These are phyloP conservation scores for Rhagophthalmus giganteus DNA, from an alignment of 2,888 invertebrate species.

Conservation along the genomic window DNA sequence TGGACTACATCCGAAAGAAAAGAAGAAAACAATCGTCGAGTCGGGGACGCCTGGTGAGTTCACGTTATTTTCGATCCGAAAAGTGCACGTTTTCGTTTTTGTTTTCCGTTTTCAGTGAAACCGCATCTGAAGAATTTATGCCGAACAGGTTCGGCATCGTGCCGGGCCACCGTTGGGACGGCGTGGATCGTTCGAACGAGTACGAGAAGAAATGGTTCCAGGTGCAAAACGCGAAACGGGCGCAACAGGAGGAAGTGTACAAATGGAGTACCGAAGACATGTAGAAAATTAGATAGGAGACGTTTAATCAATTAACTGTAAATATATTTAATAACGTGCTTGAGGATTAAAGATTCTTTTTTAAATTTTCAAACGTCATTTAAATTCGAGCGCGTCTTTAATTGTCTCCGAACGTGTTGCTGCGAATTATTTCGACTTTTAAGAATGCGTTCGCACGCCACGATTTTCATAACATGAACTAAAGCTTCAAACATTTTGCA, in stretches of 20 bases:
- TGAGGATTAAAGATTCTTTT: no score
- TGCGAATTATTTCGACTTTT: no score
- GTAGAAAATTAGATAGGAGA: conserved; percentile 67
- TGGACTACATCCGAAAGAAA: conserved; percentile 78
- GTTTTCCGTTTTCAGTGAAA: conserved; percentile 55
- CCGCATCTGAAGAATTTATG: conserved; percentile 81
- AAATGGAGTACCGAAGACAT: conserved; percentile 95
- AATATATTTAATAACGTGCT: no score
- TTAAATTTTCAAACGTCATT: no score
- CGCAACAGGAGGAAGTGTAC: conserved; percentile 82
- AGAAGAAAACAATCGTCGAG: conserved; percentile 63
- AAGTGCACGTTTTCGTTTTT: conserved; percentile 12
- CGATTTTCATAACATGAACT: no score
- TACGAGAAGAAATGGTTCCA: conserved; percentile 90
- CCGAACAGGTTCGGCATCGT: conserved; percentile 91
- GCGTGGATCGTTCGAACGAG: conserved; percentile 95
- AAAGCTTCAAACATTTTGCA: no score
- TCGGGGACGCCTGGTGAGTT: conserved; percentile 58
- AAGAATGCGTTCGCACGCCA: no score
- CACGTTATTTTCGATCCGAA: no score
- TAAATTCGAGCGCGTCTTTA: no score
- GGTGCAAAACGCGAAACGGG: conserved; percentile 72
- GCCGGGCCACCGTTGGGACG: conserved; percentile 98
- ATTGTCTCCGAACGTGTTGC: no score
- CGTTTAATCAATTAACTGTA: no score